Evolutionary conservation across 2,888 invertebrate genomes (phyloP).

Genomic region (Cordylochernes scorpioides): DNA sequence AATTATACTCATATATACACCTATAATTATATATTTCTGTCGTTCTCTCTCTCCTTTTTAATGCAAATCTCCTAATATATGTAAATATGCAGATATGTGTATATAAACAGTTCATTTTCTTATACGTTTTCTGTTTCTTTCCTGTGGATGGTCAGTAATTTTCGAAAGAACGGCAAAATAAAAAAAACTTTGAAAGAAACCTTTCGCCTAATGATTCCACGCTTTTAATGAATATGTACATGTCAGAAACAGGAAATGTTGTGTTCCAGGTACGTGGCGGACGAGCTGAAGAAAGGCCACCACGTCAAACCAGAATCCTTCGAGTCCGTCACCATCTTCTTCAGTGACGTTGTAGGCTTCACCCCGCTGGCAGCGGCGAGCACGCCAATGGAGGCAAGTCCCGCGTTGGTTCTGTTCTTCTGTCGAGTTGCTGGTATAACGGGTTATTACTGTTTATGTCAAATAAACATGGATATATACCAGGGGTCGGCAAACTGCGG

Average conservation of each 20-base stretch:
- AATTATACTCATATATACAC: no score
- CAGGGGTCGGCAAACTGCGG: no score
- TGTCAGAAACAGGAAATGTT: background rate
- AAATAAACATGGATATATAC: no score
- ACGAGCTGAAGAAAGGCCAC: slow-evolving; percentile 12
- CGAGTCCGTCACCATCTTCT: slow-evolving; percentile 14
- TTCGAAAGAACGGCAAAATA: background rate
- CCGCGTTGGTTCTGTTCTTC: no score
- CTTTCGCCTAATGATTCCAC: no score
- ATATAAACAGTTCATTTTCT: no score
- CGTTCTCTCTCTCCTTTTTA: background rate
- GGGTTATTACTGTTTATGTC: no score
- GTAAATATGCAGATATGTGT: no score
- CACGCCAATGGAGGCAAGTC: slow-evolving; percentile 13
- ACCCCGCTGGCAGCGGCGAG: slow-evolving; percentile 13
- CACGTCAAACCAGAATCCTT: slow-evolving; percentile 14
- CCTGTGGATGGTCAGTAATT: no score
- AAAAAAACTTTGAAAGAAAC: no score
- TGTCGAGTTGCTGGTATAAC: no score
- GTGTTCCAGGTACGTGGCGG: slow-evolving; percentile 11
- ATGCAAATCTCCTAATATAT: background rate
- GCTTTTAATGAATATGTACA: background rate
- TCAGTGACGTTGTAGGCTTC: slow-evolving; percentile 16
- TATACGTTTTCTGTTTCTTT: background rate
- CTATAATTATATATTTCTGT: no score